phyloP scores from a whole-genome alignment of 53 echinoderm and acorn worm species.

The Actinopyga echinites region DNA sequence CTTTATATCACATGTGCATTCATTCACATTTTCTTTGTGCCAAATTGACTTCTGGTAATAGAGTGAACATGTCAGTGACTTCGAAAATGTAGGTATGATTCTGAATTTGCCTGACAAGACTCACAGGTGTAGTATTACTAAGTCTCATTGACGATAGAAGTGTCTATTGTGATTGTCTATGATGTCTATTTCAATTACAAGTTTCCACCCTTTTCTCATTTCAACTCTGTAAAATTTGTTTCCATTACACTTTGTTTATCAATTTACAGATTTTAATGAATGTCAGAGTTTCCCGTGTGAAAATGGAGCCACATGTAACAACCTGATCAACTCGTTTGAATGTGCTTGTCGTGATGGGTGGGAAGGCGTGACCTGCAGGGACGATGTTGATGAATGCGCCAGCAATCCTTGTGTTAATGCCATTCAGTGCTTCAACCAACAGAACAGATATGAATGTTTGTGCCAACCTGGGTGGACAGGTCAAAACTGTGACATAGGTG shows the following conservation, averaged over 20 bases:
- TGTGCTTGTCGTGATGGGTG: conserved; percentile 29
- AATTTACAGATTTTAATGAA: conserved; percentile 20
- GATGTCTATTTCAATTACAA: no score
- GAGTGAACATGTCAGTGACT: no score
- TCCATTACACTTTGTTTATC: neutral
- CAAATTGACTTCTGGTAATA: no score
- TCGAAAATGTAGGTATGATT: no score
- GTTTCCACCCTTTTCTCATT: no score
- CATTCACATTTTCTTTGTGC: no score
- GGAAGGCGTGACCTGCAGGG: conserved; percentile 7
- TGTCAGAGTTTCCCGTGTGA: conserved; percentile 40
- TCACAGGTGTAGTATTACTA: no score
- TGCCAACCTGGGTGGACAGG: conserved; percentile 37
- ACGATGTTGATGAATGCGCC: conserved; percentile 76
- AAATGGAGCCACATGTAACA: conserved; percentile 32
- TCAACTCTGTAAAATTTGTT: neutral
- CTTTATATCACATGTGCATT: no score
- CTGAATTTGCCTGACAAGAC: no score
- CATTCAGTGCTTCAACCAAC: conserved; percentile 54
- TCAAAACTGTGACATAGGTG: conserved; percentile 30
- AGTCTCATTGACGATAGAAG: no score
- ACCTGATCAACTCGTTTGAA: neutral
- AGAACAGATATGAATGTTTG: conserved; percentile 59
- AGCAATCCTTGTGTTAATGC: conserved; percentile 79
- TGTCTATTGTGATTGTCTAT: no score